phyloP scores from a whole-genome alignment of 1,140 invertebrate genomes.

The Plectrocnemia conspersa region DNA sequence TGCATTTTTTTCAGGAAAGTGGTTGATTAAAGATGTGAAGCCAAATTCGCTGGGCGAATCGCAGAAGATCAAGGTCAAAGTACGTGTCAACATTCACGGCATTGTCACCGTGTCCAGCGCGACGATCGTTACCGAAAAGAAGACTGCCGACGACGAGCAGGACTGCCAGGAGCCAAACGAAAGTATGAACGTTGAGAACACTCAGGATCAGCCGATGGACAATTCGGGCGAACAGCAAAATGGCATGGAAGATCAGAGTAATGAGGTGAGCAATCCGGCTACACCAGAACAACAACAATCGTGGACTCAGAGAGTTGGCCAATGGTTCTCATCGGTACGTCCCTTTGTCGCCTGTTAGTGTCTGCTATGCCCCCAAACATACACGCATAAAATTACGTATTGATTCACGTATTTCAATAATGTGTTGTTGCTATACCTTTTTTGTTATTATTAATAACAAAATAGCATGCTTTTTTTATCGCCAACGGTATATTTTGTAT shows the following conservation, averaged over 20 bases:
- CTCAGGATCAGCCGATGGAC: slow-evolving; percentile 48
- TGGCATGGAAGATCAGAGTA: slow-evolving; percentile 43
- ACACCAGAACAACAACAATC: slow-evolving; percentile 56
- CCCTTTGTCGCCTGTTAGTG: slow-evolving; percentile 31
- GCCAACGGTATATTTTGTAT: too few species aligned
- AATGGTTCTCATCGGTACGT: slow-evolving; percentile 63
- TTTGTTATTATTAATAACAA: too few species aligned
- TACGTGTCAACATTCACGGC: slow-evolving; percentile 88
- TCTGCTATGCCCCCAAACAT: slow-evolving; percentile 27
- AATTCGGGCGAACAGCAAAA: slow-evolving; percentile 43
- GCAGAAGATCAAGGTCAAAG: slow-evolving; percentile 94
- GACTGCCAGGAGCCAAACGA: slow-evolving; percentile 50
- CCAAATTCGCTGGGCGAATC: slow-evolving; percentile 81
- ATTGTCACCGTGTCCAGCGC: slow-evolving; percentile 84
- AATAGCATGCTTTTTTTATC: too few species aligned
- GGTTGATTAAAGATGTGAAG: slow-evolving; percentile 79
- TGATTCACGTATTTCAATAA: too few species aligned
- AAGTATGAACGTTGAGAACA: slow-evolving; percentile 42
- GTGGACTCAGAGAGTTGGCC: slow-evolving; percentile 62
- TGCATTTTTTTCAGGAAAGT: slow-evolving; percentile 59
- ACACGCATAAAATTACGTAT: slow-evolving; percentile 13
- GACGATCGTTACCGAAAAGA: slow-evolving; percentile 77
- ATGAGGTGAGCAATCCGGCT: slow-evolving; percentile 47
- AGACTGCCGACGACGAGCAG: slow-evolving; percentile 56
- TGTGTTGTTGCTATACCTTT: too few species aligned